phyloP scores from a whole-genome alignment of 2,113 vertebrate species.

The Mastomys coucha region DNA sequence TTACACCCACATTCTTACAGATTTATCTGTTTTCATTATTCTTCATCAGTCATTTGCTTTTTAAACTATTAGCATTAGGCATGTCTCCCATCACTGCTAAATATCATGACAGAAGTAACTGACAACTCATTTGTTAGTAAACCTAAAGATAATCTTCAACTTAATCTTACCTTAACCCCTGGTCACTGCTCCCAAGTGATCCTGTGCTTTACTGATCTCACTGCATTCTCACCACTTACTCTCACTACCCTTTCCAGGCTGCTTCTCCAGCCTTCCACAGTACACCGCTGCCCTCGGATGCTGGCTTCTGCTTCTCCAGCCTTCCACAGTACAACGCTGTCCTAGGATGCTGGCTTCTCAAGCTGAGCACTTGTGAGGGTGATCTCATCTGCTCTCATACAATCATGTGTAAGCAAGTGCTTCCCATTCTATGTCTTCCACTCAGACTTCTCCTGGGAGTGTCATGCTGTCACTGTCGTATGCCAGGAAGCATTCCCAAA shows the following conservation, averaged over 20 bases:
- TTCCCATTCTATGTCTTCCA: background rate
- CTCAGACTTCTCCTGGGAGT: background rate
- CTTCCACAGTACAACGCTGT: background rate
- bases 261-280: background rate
- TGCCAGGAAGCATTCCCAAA: conserved; percentile 14
- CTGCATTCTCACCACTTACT: too few relatives aligned
- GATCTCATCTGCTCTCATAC: background rate
- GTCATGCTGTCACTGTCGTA: background rate
- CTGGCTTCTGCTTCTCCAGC: background rate
- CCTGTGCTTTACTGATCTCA: too few relatives aligned
- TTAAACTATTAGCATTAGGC: conserved; percentile 11
- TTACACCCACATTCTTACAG: background rate
- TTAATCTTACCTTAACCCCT: background rate
- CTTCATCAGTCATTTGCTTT: background rate
- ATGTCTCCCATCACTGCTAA: background rate
- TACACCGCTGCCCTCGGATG: background rate
- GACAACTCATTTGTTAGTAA: background rate
- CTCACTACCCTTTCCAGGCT: background rate
- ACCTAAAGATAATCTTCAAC: background rate
- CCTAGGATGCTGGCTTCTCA: background rate
- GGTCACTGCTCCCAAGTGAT: background rate
- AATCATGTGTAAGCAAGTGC: background rate
- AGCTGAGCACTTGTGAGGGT: background rate
- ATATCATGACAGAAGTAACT: background rate
- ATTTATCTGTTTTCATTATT: background rate